phyloP scores from a whole-genome alignment of 2,797 vertebrate species.

The Pelobates cultripes region DNA sequence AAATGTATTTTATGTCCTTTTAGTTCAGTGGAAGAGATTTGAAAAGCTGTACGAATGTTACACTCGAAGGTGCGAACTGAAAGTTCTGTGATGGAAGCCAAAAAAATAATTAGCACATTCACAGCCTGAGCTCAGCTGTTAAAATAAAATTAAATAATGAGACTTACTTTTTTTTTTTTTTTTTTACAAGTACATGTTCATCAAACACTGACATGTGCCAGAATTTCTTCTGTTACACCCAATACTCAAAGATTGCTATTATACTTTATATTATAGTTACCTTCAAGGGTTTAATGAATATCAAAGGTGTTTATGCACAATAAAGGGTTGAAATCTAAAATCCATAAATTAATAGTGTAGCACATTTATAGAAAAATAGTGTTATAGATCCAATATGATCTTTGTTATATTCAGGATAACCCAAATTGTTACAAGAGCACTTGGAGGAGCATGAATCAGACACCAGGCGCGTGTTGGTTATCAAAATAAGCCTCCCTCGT shows the following conservation, averaged over 20 bases:
- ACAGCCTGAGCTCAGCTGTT: constrained; percentile 55
- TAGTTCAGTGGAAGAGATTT: constrained; percentile 17
- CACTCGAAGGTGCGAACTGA: constrained; percentile 49
- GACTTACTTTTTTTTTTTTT: background rate
- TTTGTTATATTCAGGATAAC: no score
- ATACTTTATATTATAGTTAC: background rate
- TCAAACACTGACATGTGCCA: constrained; percentile 19
- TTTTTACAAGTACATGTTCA: constrained; percentile 23
- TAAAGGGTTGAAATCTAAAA: no score
- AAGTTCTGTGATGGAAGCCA: constrained; percentile 36
- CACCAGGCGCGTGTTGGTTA: no score
- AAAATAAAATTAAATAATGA: constrained; percentile 34
- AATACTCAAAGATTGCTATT: background rate
- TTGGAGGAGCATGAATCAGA: no score
- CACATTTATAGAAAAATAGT: no score
- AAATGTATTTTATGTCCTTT: constrained; percentile 11
- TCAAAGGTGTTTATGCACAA: no score
- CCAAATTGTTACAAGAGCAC: no score
- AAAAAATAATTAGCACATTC: constrained; percentile 55
- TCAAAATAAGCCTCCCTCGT: no score
- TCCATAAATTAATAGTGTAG: no score
- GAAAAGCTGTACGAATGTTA: constrained; percentile 32
- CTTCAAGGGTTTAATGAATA: no score
- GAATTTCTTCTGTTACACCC: background rate
- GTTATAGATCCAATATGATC: no score